Evolutionary conservation across 2,888 invertebrate species (phyloP), one percentile per base, ranked within the genome.

Genomic region (Lasioglossum leucozonium): DNA sequence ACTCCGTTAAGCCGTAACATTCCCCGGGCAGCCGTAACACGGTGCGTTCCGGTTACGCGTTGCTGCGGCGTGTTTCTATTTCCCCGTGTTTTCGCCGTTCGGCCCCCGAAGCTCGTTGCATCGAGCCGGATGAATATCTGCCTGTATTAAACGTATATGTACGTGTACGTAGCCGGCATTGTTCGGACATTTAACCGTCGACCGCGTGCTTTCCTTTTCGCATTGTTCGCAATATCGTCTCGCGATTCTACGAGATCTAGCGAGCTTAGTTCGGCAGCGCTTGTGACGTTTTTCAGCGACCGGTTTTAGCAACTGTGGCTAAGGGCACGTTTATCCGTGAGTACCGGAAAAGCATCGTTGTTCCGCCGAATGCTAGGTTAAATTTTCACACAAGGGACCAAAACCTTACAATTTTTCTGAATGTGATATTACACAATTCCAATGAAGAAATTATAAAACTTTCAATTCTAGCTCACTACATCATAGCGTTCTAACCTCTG

Each of bases 1-100:
- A 89, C 87, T 87, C 82, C 75, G 82, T 69, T 77, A 83, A 79
- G 82, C 77, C 67, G 47, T 86, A 88, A 83, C 84, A 79, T 77
- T 81, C 40, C 65, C 79, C 71, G 42, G 42, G 65, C 22, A 16
- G 72, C 79, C 51, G 51, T 79, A 62, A 69, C 62, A 30, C 76
- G 62, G n/a, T 58, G 71, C 67, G 72, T 84, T 84, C 72, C 37
- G 72, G 37, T 22, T 55, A 83, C 62, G 73, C 77, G 74, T 51
- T 51, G 72, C 51, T 51, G 69, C 51, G 26, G 16, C 30, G 82
- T 67, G 82, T 76, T 81, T 30, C 65, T 8, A 55, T 72, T 78
- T 62, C 74, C 16, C 34, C 30, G 44, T 37, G 58, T 74, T 62
- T 65, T 71, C 44, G 78, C 69, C 83, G 77, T 78, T 77, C 42